Evolutionary conservation across 1,140 invertebrate genomes (phyloP).

Genomic region (Bombus cullumanus): DNA sequence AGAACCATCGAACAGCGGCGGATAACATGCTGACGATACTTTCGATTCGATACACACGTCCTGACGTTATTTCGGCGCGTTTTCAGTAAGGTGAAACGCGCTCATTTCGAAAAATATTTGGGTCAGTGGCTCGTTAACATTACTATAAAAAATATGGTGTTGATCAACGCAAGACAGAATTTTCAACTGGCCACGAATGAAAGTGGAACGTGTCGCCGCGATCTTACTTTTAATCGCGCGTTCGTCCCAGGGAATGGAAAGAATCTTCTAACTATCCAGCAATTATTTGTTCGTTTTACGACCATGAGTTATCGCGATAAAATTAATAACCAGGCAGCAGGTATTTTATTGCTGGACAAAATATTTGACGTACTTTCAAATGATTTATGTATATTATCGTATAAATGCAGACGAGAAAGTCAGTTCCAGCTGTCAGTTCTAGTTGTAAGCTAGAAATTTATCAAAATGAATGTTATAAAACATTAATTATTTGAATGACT

Average conservation of each 20-base stretch:
- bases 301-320: background rate
- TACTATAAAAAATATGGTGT: background rate
- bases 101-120: conserved; percentile 12
- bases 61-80: background rate
- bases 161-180: conserved; percentile 28
- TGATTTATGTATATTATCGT: background rate
- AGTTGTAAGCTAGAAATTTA: too few relatives aligned
- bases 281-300: background rate
- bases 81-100: conserved; percentile 25
- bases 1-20: background rate
- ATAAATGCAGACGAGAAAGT: background rate
- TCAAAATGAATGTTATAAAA: background rate
- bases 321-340: background rate
- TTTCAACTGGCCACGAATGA: conserved; percentile 51
- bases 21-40: background rate
- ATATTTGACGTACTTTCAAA: background rate
- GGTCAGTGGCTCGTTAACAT: conserved; percentile 15
- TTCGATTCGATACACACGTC: background rate
- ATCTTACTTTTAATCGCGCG: conserved; percentile 42
- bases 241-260: conserved; percentile 28
- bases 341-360: background rate
- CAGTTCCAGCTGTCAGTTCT: too few relatives aligned
- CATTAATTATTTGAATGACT: background rate
- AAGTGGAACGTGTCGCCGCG: conserved; percentile 52
- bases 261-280: background rate